A percentile compares a stretch with the other conserved stretches of the same genome.
phyloP scores from a whole-genome alignment of 2,888 invertebrate species.

The Glyphotaelius pellucidus region DNA sequence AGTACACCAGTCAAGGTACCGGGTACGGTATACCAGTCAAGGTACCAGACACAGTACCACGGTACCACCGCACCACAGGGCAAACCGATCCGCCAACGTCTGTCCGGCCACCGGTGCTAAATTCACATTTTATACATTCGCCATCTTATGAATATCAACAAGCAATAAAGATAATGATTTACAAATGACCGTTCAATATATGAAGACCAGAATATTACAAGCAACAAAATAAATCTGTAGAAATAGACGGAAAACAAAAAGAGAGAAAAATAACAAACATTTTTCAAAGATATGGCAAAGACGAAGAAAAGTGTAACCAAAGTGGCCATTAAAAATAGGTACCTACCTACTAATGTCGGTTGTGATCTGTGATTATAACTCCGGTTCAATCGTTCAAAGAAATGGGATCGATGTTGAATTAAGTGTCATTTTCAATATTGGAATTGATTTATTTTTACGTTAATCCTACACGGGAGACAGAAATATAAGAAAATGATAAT shows the following conservation, averaged over 20 bases:
- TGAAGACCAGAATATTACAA: background rate
- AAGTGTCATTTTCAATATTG: too few relatives aligned
- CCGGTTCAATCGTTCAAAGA: too few relatives aligned
- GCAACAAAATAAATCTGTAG: background rate
- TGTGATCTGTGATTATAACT: too few relatives aligned
- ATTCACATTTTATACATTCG: slow-evolving; percentile 9
- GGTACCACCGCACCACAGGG: background rate
- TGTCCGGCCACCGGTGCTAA: background rate
- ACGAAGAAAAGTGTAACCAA: too few relatives aligned
- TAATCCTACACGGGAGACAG: too few relatives aligned
- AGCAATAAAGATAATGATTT: background rate
- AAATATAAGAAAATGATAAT: too few relatives aligned
- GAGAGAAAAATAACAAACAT: background rate
- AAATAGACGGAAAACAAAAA: background rate
- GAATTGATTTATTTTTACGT: too few relatives aligned
- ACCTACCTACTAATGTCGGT: too few relatives aligned
- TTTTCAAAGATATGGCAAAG: background rate
- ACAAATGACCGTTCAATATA: background rate
- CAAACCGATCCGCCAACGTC: slow-evolving; percentile 48
- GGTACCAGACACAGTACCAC: background rate
- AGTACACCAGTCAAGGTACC: background rate
- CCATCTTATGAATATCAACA: background rate
- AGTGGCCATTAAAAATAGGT: too few relatives aligned
- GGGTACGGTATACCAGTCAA: background rate
- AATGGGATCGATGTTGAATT: too few relatives aligned